phyloP scores from a whole-genome alignment of 2,888 invertebrate genomes.

The Leptura quadrifasciata region DNA sequence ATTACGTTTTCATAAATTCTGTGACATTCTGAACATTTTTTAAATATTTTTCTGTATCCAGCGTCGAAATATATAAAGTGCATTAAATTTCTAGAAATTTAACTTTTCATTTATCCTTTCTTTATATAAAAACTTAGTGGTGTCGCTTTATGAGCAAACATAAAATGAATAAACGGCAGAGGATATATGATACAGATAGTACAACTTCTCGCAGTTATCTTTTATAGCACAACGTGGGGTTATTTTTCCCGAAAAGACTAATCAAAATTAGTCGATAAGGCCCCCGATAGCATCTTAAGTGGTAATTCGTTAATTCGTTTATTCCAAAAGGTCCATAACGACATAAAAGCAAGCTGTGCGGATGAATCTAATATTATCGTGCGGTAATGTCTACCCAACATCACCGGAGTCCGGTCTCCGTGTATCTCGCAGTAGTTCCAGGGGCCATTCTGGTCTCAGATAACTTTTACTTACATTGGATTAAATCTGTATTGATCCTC shows the following conservation, averaged over 20 bases:
- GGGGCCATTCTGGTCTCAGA: conserved; percentile 54
- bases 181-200: conserved; percentile 4
- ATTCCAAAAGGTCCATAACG: conserved; percentile 39
- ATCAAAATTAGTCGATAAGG: conserved; percentile 41
- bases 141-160: neutral
- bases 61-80: neutral
- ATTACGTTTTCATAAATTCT: too few species aligned
- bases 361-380: conserved; percentile 56
- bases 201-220: conserved; percentile 13
- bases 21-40: too few species aligned
- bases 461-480: conserved; percentile 61
- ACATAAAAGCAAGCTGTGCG: conserved; percentile 55
- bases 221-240: conserved; percentile 16
- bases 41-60: too few species aligned
- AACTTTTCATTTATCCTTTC: neutral
- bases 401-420: conserved; percentile 46
- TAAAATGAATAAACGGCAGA: conserved; percentile 2
- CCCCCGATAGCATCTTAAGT: conserved; percentile 43
- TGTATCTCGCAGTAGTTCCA: conserved; percentile 50
- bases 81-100: neutral
- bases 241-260: conserved; percentile 26
- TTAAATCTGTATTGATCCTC: conserved; percentile 61
- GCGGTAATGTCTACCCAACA: conserved; percentile 52
- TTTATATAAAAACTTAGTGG: neutral
- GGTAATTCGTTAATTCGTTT: conserved; percentile 43